A percentile compares a stretch with the other conserved stretches of the same genome.
phyloP scores from a whole-genome alignment of 1,140 invertebrate genomes.

The Micrasema minimum region DNA sequence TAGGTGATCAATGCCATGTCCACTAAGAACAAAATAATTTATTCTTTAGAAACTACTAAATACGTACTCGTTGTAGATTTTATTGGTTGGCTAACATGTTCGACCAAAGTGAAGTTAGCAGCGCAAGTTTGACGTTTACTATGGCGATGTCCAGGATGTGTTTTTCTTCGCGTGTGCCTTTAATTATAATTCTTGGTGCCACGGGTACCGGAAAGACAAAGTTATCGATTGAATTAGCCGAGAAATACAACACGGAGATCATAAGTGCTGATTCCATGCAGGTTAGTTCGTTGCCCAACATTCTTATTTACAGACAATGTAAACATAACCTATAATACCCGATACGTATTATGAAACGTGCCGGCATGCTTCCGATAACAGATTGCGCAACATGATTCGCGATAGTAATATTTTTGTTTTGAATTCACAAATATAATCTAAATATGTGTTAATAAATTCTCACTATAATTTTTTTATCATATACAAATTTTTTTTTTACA shows the following conservation, averaged over 20 bases:
- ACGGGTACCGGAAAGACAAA: conserved; percentile 98
- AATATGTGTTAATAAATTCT: neutral
- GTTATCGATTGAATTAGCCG: conserved; percentile 90
- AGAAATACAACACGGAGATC: conserved; percentile 91
- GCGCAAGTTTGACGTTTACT: conserved; percentile 42
- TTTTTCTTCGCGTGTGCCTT: conserved; percentile 63
- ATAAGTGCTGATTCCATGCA: conserved; percentile 99
- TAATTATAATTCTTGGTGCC: conserved; percentile 92
- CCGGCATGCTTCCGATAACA: neutral
- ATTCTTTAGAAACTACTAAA: no score
- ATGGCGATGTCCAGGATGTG: conserved; percentile 58
- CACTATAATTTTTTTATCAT: neutral
- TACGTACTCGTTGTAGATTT: no score
- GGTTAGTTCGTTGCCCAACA: conserved; percentile 67
- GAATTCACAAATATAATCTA: neutral
- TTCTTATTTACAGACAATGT: conserved; percentile 7
- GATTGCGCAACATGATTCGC: no score
- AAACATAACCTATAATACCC: conserved; percentile 37
- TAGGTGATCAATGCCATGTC: no score
- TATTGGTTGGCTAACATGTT: conserved; percentile 37
- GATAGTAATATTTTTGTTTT: no score
- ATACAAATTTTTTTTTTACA: neutral
- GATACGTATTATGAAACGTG: neutral
- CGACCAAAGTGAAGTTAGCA: conserved; percentile 38
- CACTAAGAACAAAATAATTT: no score